These are phyloP conservation scores for Chelonoidis abingdonii DNA, from an alignment of 2,113 vertebrate genomes.

Conservation along the genomic window DNA sequence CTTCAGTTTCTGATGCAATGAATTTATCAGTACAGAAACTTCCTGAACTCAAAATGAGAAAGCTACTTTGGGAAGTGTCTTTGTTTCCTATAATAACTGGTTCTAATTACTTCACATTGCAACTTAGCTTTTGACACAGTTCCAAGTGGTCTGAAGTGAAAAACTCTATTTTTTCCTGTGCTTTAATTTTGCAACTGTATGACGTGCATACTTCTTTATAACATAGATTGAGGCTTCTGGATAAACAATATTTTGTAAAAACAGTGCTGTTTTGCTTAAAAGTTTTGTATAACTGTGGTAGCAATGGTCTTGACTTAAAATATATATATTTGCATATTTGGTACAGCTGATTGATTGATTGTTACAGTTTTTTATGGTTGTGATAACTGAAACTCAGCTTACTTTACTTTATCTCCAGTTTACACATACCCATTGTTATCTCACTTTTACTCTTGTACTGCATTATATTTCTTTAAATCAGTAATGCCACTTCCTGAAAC, in stretches of 20 bases:
- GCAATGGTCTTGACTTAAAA: constrained; percentile 55
- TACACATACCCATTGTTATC: constrained; percentile 35
- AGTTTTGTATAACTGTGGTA: constrained; percentile 6
- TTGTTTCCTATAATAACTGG: not conserved
- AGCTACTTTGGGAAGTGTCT: not conserved
- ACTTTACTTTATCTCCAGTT: constrained; percentile 3
- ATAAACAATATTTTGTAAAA: not conserved
- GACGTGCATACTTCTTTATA: not conserved
- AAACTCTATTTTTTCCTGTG: not conserved
- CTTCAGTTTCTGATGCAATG: not conserved
- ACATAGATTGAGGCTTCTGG: not conserved
- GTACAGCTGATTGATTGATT: constrained; percentile 47
- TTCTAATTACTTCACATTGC: not conserved
- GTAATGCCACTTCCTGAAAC: not conserved
- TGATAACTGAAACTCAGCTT: not conserved
- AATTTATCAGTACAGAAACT: rapidly evolving
- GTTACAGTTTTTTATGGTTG: constrained; percentile 49
- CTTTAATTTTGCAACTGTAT: not conserved
- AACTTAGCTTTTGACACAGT: not conserved
- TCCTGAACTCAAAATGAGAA: not conserved
- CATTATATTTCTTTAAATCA: constrained; percentile 6
- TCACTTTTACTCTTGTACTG: not conserved
- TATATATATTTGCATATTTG: constrained; percentile 50
- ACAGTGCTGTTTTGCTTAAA: not conserved
- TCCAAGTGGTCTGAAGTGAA: not conserved